Evolutionary conservation across 2,888 invertebrate species (phyloP), one percentile per base, ranked within the genome.

Genomic region (Amiota communis): DNA sequence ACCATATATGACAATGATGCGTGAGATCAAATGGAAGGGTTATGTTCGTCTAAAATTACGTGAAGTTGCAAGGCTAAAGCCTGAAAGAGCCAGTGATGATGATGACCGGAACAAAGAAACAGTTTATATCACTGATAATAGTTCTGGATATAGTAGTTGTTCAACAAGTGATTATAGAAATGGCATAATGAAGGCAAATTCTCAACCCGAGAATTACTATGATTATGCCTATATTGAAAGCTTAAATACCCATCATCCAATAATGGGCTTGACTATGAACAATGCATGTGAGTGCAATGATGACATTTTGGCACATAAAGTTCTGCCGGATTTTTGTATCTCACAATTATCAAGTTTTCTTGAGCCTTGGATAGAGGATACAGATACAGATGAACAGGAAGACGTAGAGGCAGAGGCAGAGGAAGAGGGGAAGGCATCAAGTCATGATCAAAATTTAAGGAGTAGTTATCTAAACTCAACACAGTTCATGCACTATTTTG

Each of bases 401-500:
- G 76, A n/a, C n/a, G n/a, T n/a, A n/a, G n/a, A n/a, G n/a, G n/a
- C n/a, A 75, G 13, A 76, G 74, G 8, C n/a, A n/a, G 80, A 80
- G 74, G 57, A 59, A 13, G 61, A 47, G 12, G 61, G 68, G 75
- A 12, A 53, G 12, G 2, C 53, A 36, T 36, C 36, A 53, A 10
- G 13, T n/a, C 53, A 12, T 88, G 20, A 23, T 2, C 3, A 23
- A 23, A 23, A 3, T 2, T 23, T 3, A 23, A 23, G 23, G 23
- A 83, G 83, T 57, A 83, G 83, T 59, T 89, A 87, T 81, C 89
- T 95, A 0, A 93, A 92, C 82, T 95, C 95, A 0, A 87, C 90
- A 53, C 91, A 90, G 65, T 95, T 95, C 82, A 93, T 94, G 93
- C 90, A 91, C 53, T 92, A 94, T 81, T 95, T 95, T 83, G 92